These are phyloP conservation scores for Styela plicata DNA, from an alignment of 23 tunicate species.

Conservation along the genomic window DNA sequence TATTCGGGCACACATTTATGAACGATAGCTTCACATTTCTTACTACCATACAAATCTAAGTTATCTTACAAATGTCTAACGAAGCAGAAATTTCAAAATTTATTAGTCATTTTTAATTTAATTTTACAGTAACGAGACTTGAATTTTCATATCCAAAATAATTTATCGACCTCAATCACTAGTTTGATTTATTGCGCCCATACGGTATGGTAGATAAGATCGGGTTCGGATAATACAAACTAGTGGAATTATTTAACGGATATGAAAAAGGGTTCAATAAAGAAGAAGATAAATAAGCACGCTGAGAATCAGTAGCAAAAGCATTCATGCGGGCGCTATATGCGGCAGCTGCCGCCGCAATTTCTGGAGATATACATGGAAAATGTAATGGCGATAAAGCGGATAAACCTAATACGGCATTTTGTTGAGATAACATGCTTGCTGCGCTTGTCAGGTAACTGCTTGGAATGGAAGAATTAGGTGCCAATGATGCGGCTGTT, in stretches of 20 bases:
- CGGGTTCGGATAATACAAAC: not conserved
- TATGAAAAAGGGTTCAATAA: slow-evolving; percentile 13
- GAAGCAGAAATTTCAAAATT: no score
- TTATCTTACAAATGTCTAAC: no score
- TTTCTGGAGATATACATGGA: slow-evolving; percentile 18
- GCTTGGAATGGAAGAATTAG: not conserved
- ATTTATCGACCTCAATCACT: slow-evolving; percentile 8
- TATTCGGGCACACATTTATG: no score
- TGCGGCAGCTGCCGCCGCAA: slow-evolving; percentile 28
- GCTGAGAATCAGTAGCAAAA: slow-evolving; percentile 7
- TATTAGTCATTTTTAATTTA: no score
- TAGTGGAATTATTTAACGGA: not conserved
- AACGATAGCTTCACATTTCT: no score
- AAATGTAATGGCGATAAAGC: slow-evolving; percentile 5
- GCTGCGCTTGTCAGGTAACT: not conserved
- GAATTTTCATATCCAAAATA: no score
- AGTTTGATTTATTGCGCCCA: slow-evolving; percentile 4
- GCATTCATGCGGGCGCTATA: slow-evolving; percentile 23
- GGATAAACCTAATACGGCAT: slow-evolving; percentile 21
- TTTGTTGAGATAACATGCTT: not conserved
- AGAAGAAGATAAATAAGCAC: not conserved
- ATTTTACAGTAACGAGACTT: no score
- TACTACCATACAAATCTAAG: no score
- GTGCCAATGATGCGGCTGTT: not conserved
- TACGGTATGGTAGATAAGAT: slow-evolving; percentile 8